Base-by-base conservation (phyloP, 2,888 invertebrate genomes). In the Sphaerophoria rueppellii region DNA sequence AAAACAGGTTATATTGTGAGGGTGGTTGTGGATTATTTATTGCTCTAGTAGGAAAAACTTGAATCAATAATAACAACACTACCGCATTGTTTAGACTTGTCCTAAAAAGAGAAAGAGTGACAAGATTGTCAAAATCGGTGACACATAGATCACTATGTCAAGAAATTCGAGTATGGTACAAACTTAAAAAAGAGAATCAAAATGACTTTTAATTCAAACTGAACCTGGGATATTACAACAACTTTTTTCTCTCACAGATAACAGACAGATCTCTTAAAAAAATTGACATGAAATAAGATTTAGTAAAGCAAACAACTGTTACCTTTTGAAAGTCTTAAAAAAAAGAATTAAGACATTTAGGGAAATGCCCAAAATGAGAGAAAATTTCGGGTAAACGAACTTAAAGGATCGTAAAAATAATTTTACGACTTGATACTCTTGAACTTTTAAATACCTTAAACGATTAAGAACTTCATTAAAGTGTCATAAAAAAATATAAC, bases 381-480 rank as follows among this genome's bases (percentile, higher is more conserved):
- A 24, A 34, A 37, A 58, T 35, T 60, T 43, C 54, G 54, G 35
- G 12, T 40, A 74, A 43, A 58, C 40, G 67, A 67, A 67, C 54
- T 67, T 24, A 40, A 9, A 16, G 7, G n/a, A 67, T 67, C 54
- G 40, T 67, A 40, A 67, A 67, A 67, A 67, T 67, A 67, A n/a
- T 40, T 67, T 67, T 40, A 67, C n/a, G 67, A 52, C 54, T n/a
- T 54, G 40, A 5, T n/a, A 43, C 43, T 24, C 16, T 24, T 60
- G 60, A 60, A 65, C 37, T 67, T 12, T 65, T 65, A 6, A 54
- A 35, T 9, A 52, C 40, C 32, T 67, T n/a, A 34, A 52, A 40
- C 40, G 67, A 67, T 67, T 67, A 67, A 54, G 40, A 67, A 67
- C 54, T 67, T 67, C 67, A 67, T 67, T 37, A 54, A 54, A 67